phyloP scores from a whole-genome alignment of 2,113 vertebrate genomes.

The Antechinus flavipes region DNA sequence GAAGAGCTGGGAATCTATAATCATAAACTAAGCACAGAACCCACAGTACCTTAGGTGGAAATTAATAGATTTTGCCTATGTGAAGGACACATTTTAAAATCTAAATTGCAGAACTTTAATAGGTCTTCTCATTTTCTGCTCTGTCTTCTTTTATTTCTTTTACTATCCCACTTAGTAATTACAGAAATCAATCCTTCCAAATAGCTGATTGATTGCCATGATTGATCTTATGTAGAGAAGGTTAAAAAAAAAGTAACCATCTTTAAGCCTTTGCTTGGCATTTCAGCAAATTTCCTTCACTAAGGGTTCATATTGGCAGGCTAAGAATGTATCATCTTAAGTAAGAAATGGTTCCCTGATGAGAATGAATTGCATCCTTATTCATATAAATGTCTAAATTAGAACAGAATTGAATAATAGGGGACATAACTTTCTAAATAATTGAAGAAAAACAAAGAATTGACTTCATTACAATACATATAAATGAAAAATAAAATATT shows the following conservation, averaged over 20 bases:
- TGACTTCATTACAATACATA: neutral
- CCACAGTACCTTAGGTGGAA: neutral
- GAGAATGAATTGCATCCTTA: slow-evolving; percentile 29
- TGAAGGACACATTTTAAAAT: slow-evolving; percentile 37
- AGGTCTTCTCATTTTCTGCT: slow-evolving; percentile 39
- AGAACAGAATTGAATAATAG: neutral
- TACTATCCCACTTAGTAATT: slow-evolving; percentile 65
- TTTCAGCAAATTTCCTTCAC: slow-evolving; percentile 72
- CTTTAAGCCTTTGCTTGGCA: slow-evolving; percentile 43
- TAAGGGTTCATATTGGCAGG: slow-evolving; percentile 72
- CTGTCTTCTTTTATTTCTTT: slow-evolving; percentile 54
- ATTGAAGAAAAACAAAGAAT: slow-evolving; percentile 21
- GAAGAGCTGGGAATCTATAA: slow-evolving; percentile 2
- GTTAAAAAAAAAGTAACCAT: slow-evolving; percentile 14
- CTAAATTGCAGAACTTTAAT: slow-evolving; percentile 40
- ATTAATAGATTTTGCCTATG: neutral
- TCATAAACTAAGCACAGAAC: neutral
- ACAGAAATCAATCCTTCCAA: slow-evolving; percentile 61
- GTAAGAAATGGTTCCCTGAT: slow-evolving; percentile 53
- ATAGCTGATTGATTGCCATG: slow-evolving; percentile 66
- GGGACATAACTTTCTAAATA: neutral
- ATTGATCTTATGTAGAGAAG: slow-evolving; percentile 63
- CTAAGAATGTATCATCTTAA: slow-evolving; percentile 38
- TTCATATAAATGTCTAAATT: slow-evolving; percentile 54
- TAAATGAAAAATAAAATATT: neutral